These are phyloP conservation scores for Urechis unicinctus DNA, from an alignment of 2,888 invertebrate species.

Conservation along the genomic window DNA sequence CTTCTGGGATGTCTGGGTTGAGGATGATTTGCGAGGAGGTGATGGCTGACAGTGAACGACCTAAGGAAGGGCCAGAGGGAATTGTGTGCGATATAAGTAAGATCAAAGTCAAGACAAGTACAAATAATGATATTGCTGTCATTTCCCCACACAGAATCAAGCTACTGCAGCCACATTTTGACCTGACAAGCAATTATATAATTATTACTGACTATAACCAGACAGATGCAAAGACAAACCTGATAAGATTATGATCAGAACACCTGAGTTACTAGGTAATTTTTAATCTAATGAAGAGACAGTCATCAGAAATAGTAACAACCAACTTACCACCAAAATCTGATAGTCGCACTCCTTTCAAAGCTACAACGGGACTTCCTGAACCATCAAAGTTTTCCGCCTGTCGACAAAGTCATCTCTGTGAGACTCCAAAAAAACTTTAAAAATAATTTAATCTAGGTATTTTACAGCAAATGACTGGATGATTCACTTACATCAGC, in stretches of 20 bases:
- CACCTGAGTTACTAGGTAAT: no score
- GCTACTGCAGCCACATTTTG: no score
- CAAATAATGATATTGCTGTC: no score
- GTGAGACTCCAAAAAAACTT: conserved; percentile 1
- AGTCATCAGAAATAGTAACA: neutral
- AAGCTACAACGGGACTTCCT: conserved; percentile 72
- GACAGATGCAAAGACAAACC: no score
- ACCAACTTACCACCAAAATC: conserved; percentile 65
- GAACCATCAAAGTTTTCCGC: conserved; percentile 77
- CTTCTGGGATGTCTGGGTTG: conserved; percentile 84
- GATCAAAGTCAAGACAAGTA: no score
- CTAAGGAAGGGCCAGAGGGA: conserved; percentile 20
- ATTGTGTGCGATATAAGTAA: no score
- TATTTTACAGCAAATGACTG: neutral
- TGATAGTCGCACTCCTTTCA: conserved; percentile 75
- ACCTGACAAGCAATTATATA: no score
- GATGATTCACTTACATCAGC: conserved; percentile 50
- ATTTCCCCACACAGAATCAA: no score
- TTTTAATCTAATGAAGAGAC: neutral
- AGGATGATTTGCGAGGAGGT: conserved; percentile 58
- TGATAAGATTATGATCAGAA: no score
- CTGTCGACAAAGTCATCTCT: no score
- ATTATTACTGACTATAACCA: no score
- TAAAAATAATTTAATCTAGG: neutral
- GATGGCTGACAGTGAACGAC: conserved; percentile 47